Conservation (phyloP, 2,888 invertebrate genomes). For the Leptogaster cylindrica region DNA sequence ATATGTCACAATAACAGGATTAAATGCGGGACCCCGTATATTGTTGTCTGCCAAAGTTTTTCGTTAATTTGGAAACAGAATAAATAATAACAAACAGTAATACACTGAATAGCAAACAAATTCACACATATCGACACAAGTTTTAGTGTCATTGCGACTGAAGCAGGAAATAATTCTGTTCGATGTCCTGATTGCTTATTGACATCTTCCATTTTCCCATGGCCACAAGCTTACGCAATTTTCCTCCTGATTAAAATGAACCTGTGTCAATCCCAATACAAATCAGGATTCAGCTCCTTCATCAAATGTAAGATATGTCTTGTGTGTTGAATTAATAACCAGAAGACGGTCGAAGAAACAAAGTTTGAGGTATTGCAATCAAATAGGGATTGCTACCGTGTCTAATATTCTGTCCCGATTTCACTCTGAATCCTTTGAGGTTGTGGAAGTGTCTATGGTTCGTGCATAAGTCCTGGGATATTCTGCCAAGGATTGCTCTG, state of each 20-base stretch:
- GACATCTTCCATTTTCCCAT: background rate
- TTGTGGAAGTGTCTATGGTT: constrained; percentile 6
- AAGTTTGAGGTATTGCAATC: background rate
- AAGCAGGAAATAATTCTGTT: no score
- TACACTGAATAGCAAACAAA: background rate
- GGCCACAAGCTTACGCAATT: constrained; percentile 11
- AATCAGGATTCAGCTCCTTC: constrained; percentile 1
- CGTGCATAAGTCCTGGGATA: background rate
- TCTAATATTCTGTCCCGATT: background rate
- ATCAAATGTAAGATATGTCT: background rate
- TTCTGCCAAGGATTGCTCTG: background rate
- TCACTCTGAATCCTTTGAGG: background rate
- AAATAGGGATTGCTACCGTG: background rate
- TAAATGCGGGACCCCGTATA: background rate
- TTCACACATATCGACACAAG: background rate
- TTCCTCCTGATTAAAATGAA: constrained; percentile 26
- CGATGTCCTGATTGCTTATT: constrained; percentile 28
- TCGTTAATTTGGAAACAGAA: constrained; percentile 19
- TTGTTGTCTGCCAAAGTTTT: constrained; percentile 7
- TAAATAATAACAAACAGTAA: background rate
- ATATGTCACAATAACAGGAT: background rate
- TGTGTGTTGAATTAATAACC: constrained; percentile 35
- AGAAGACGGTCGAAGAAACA: background rate
- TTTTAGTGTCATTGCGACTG: no score
- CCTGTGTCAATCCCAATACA: background rate